Evolutionary conservation across 2,797 vertebrate genomes (phyloP).

Genomic region (Cyclopterus lumpus): DNA sequence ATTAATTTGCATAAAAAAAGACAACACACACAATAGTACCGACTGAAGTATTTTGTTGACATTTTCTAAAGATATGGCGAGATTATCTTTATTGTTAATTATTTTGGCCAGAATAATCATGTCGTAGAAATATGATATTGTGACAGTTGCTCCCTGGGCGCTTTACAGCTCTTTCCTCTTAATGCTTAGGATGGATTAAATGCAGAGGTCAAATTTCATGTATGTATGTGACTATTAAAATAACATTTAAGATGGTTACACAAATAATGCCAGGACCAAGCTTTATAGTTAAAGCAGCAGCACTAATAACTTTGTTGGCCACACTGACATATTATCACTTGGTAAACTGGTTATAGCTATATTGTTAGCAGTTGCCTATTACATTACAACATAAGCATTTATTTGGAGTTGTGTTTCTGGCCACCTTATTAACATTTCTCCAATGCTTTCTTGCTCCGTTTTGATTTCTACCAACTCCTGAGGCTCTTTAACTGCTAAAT

Average conservation of each 20-base stretch:
- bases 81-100: neutral
- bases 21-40: neutral
- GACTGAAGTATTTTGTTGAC: too few relatives aligned
- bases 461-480: neutral
- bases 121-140: too few relatives aligned
- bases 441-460: neutral
- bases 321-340: neutral
- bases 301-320: neutral
- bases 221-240: too few relatives aligned
- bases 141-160: too few relatives aligned
- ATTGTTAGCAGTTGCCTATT: neutral
- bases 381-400: neutral
- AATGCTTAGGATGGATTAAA: too few relatives aligned
- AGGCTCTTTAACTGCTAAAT: slow-evolving; percentile 8
- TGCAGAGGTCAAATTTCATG: too few relatives aligned
- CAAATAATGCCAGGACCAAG: neutral
- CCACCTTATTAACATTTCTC: neutral
- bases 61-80: neutral
- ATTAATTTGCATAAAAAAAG: neutral
- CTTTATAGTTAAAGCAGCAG: neutral
- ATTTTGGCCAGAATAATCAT: neutral
- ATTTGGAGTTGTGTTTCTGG: neutral
- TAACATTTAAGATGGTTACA: neutral
- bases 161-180: too few relatives aligned
- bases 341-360: neutral